Evolutionary conservation across 2,113 vertebrate species (phyloP).

Genomic region (Pampusana beccarii): DNA sequence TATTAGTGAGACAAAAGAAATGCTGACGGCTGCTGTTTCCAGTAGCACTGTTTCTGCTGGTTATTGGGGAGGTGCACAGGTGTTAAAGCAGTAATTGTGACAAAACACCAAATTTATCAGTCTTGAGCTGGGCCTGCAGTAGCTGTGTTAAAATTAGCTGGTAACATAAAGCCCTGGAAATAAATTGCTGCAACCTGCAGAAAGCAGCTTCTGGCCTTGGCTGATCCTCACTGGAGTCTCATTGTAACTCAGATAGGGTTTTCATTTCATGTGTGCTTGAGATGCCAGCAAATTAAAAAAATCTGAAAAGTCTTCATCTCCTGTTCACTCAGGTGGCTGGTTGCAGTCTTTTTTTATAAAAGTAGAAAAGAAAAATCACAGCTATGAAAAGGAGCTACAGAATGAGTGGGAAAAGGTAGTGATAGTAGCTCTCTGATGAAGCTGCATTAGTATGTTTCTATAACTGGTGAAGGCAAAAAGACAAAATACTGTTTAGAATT

Average conservation of each 20-base stretch:
- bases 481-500: not conserved
- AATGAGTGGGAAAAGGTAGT: not conserved
- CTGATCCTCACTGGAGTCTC: not conserved
- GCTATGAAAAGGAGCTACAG: not conserved
- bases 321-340: not conserved
- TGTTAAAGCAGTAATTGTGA: not conserved
- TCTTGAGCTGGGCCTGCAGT: not conserved
- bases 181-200: not conserved
- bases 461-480: not conserved
- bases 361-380: not conserved
- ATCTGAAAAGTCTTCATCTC: not conserved
- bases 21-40: not conserved
- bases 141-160: not conserved
- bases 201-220: not conserved
- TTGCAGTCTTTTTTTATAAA: not conserved
- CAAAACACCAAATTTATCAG: not conserved
- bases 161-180: not conserved
- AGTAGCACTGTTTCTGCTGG: rapidly evolving
- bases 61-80: not conserved
- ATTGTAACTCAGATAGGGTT: not conserved
- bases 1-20: not conserved
- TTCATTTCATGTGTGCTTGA: not conserved
- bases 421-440: not conserved
- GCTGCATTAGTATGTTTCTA: not conserved
- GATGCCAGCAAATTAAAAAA: not conserved